Conservation (phyloP, 2,113 vertebrate genomes). For the Corythaeola cristata region DNA sequence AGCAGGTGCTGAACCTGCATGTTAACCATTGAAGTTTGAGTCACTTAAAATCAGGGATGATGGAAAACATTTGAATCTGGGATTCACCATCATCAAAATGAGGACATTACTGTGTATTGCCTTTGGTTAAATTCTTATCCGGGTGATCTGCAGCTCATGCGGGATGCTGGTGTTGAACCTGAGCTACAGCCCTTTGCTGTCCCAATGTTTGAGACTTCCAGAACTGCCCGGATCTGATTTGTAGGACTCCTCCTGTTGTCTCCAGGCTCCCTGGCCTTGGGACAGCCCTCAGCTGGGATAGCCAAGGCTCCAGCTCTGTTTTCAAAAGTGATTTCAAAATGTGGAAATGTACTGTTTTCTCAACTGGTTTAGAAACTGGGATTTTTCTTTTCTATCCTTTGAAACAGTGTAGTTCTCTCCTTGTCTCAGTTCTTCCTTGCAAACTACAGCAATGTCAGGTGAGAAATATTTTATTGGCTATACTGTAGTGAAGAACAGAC, state of each 20-base stretch:
- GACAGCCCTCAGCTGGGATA: not conserved
- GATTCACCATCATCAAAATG: not conserved
- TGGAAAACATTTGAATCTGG: not conserved
- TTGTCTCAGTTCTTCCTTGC: too few relatives aligned
- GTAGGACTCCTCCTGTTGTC: not conserved
- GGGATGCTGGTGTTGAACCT: not conserved
- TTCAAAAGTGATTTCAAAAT: not conserved
- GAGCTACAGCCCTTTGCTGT: not conserved
- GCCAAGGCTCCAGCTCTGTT: not conserved
- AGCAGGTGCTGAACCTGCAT: not conserved
- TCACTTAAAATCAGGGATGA: fast-evolving
- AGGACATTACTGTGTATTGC: too few relatives aligned
- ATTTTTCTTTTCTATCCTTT: not conserved
- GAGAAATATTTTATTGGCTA: not conserved
- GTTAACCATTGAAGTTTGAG: not conserved
- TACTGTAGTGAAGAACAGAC: not conserved
- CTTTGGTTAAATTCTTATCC: not conserved
- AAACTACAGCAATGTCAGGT: not conserved
- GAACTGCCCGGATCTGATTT: too few relatives aligned
- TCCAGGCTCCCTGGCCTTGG: not conserved
- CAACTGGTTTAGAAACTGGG: not conserved
- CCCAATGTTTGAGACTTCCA: fast-evolving
- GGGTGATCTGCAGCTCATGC: not conserved
- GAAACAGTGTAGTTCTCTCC: not conserved
- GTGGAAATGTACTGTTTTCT: not conserved